Conservation (phyloP, 2,888 invertebrate genomes). For the Aleiodes leptofemur region DNA sequence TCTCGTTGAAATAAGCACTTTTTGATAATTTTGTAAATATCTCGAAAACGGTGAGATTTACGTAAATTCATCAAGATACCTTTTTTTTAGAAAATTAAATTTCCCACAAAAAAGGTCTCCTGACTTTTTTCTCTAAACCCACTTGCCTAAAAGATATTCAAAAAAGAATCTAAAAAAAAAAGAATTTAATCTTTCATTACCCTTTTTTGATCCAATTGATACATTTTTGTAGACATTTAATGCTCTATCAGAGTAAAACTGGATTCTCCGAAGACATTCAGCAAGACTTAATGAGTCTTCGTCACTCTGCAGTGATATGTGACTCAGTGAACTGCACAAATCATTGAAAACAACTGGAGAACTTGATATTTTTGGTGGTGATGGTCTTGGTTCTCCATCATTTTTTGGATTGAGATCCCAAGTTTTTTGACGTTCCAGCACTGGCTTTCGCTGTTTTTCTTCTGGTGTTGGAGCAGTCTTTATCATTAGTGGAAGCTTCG, state of each 20-base stretch:
- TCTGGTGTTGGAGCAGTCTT: background rate
- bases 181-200: too few relatives aligned
- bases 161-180: too few relatives aligned
- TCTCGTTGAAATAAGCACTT: too few relatives aligned
- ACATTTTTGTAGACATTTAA: slow-evolving; percentile 43
- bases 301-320: slow-evolving; percentile 61
- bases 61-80: too few relatives aligned
- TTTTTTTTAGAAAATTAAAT: too few relatives aligned
- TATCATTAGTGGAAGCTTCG: slow-evolving; percentile 10
- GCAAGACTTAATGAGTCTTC: slow-evolving; percentile 51
- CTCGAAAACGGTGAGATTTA: too few relatives aligned
- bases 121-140: too few relatives aligned
- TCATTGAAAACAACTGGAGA: slow-evolving; percentile 59
- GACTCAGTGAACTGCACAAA: slow-evolving; percentile 61
- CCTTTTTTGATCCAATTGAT: too few relatives aligned
- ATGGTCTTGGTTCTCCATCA: slow-evolving; percentile 57
- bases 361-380: slow-evolving; percentile 60
- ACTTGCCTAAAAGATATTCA: too few relatives aligned
- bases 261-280: slow-evolving; percentile 57
- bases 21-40: too few relatives aligned
- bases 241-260: slow-evolving; percentile 58
- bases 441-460: background rate
- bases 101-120: too few relatives aligned
- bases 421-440: slow-evolving; percentile 57
- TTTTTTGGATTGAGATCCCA: slow-evolving; percentile 55